These are phyloP conservation scores for Tragopan temminckii DNA, from an alignment of 2,797 vertebrate species.

Conservation along the genomic window DNA sequence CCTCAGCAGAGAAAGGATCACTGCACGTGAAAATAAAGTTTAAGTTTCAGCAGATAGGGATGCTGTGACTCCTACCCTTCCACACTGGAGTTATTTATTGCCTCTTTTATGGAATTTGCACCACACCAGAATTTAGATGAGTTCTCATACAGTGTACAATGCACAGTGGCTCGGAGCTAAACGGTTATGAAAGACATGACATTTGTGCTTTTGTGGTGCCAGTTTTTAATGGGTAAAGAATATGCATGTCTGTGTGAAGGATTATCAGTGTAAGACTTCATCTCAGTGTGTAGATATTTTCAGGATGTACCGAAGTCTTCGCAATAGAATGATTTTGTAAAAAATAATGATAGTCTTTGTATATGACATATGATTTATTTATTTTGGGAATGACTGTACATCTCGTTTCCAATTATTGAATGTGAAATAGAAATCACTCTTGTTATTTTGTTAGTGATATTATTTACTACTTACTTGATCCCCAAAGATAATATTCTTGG, in stretches of 20 bases:
- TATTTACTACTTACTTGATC: neutral
- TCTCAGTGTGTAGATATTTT: neutral
- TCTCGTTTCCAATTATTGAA: neutral
- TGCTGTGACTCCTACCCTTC: neutral
- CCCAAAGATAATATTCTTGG: neutral
- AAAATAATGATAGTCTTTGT: neutral
- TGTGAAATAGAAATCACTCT: neutral
- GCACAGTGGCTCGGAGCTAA: neutral
- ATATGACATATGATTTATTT: neutral
- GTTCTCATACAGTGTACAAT: conserved; percentile 2
- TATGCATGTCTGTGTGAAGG: neutral
- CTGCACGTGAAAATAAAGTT: neutral
- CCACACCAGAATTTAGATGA: conserved; percentile 39
- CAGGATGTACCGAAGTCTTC: neutral
- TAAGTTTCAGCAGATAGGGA: neutral
- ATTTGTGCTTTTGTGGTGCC: conserved; percentile 7
- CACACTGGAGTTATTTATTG: conserved; percentile 48
- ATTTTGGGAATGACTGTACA: neutral
- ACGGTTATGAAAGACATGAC: conserved; percentile 24
- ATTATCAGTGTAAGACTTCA: neutral
- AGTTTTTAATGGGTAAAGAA: conserved; percentile 26
- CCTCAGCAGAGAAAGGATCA: neutral
- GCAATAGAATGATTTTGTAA: neutral
- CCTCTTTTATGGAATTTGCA: conserved; percentile 33
- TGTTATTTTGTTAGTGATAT: neutral